Evolutionary conservation across 2,888 invertebrate genomes (phyloP), one percentile per base, ranked within the genome.

Genomic region (Crocallis elinguaria): DNA sequence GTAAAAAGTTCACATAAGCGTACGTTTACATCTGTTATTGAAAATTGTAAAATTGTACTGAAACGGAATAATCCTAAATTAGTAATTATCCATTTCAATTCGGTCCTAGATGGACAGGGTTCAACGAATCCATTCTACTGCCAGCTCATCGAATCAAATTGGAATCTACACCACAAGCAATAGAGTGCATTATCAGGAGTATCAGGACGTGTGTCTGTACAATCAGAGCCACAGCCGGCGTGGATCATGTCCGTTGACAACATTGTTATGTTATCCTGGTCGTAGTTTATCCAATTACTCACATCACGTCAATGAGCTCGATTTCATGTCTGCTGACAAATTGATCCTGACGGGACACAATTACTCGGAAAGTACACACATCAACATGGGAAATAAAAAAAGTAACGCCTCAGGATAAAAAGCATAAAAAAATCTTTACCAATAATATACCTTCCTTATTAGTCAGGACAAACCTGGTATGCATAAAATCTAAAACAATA

Each of bases 281-380:
- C 43, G 36, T 51, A 60, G 58, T 63, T 63, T 63, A 63, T 63
- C 54, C 58, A 63, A 63, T 60, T 56, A 36, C 43, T 42, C 17
- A 27, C 27, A 27, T 57, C 42, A 55, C 49, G 45, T 50, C 48
- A 50, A 33, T 44, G 46, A 30, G 32, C 48, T 36, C 46, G 30
- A 58, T 56, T 48, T 54, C 56, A 56, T 54, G 57, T 44, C 46
- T 23, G 11, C 30, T 36, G 38, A n/a, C 17, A 27, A 27, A 54
- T 49, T 52, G 51, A 16, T 33, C 9, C 33, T 23, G 23, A 57
- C 44, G 38, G 36, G 50, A 48, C 50, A 23, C 11, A 21, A 32
- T 33, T 33, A 39, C 27, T 27, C 11, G 9, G 3, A 7, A 14
- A 17, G n/a, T 29, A 29, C 2, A n/a, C n/a, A n/a, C 33, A 52